Base-by-base conservation (phyloP, 2,113 vertebrate species). In the Rhinichthys klamathensis region DNA sequence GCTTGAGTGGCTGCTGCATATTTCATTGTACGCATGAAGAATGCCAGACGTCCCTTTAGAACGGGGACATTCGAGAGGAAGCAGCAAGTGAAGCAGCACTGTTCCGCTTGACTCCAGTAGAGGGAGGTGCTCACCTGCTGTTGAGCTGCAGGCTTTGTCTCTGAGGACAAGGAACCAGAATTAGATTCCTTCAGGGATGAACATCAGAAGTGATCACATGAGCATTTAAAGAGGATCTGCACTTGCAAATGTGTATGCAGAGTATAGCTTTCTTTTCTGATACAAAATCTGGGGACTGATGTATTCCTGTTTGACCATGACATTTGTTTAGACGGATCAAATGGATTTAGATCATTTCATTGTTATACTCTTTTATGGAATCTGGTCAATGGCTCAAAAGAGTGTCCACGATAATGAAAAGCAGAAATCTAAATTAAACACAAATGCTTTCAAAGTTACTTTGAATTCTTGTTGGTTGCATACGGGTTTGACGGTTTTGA, bases 61-160 rank as follows among this genome's bases (percentile, higher is more conserved):
- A 54, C 5, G 58, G 44, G n/a, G 35, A 65, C 56, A 15, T 21
- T 75, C 21, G 75, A 30, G 61, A 51, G 60, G 82, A 56, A 78
- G 58, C 38, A 30, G 16, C 25, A 27, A 54, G 8, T 23, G 3
- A 54, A 73, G 61, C 35, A 4, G 65, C 54, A 51, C 70, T 87
- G 73, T 91, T 88, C 65, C 16, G 1, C 0, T 0, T n/a, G 11
- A 44, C 4, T 25, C 84, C 95, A 93, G 91, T 69, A 94, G 95
- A 93, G 92, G 94, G 92, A 89, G 93, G 86, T 93, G 90, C 85
- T 83, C 35, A 89, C 91, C 88, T 72, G 70, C 49, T 46, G 63
- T 65, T 80, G 75, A 74, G 54, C 65, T 65, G 23, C 51, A 27
- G 27, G 35, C 49, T 65, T 35, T 32, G 30, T 81, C 61, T 38